A percentile compares a stretch with the other conserved stretches of the same genome.
These are phyloP conservation scores for Microtus oregoni DNA, from an alignment of 2,113 vertebrate genomes.

Conservation along the genomic window DNA sequence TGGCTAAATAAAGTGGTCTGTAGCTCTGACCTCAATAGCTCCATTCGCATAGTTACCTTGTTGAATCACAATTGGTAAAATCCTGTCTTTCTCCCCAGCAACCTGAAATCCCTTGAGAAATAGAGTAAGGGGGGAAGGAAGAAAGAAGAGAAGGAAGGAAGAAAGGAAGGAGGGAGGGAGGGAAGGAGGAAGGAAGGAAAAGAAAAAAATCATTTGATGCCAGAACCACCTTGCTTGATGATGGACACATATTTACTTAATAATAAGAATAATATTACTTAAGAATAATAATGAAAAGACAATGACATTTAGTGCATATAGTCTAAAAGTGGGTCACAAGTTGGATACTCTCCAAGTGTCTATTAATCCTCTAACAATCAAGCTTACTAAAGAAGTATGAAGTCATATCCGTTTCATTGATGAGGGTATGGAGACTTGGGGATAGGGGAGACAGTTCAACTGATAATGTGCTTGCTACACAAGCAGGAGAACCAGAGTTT, in stretches of 20 bases:
- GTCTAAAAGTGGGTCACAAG: background rate
- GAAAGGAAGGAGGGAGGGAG: too few relatives aligned
- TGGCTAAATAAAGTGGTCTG: background rate
- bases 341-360: background rate
- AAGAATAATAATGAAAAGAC: background rate
- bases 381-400: background rate
- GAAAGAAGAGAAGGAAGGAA: too few relatives aligned
- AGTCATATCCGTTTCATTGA: background rate
- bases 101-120: background rate
- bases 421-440: background rate
- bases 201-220: background rate
- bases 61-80: background rate
- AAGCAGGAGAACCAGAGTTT: background rate
- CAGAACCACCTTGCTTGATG: background rate
- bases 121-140: too few relatives aligned
- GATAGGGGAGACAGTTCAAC: background rate
- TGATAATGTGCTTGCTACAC: background rate
- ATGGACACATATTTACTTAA: background rate
- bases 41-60: background rate
- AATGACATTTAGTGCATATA: background rate
- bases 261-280: too few relatives aligned
- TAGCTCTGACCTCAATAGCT: background rate
- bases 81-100: background rate
- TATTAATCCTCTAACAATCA: background rate
- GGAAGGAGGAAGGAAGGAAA: background rate